Conservation (phyloP, 2,888 invertebrate species). For the Idaea aversata region DNA sequence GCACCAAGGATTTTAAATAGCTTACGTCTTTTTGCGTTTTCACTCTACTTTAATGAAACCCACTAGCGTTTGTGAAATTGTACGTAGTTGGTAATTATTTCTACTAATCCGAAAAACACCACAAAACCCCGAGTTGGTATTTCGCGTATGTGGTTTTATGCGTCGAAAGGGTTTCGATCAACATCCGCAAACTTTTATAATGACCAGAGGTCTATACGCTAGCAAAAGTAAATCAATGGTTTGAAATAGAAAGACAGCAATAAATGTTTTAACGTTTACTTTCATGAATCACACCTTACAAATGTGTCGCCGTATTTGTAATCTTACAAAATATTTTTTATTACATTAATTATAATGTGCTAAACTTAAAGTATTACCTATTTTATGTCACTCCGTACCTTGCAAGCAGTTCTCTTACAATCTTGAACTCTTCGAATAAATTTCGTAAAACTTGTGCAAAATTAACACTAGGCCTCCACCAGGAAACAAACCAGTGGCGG, state of each 20-base stretch:
- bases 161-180: too few species aligned
- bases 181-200: too few species aligned
- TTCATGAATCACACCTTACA: conserved; percentile 78
- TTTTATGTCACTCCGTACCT: conserved; percentile 70
- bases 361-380: conserved; percentile 74
- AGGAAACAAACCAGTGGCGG: conserved; percentile 27
- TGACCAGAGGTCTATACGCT: too few species aligned
- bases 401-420: conserved; percentile 65
- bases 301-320: conserved; percentile 76
- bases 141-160: too few species aligned
- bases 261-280: conserved; percentile 74
- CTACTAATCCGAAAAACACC: too few species aligned
- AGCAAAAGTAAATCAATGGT: too few species aligned
- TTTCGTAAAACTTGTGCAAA: conserved; percentile 50
- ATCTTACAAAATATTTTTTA: conserved; percentile 72
- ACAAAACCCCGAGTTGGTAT: too few species aligned
- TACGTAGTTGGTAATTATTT: too few species aligned
- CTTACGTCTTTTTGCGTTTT: too few species aligned
- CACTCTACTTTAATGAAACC: too few species aligned
- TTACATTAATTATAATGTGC: conserved; percentile 76
- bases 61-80: too few species aligned
- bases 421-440: conserved; percentile 12
- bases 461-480: conserved; percentile 55
- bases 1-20: too few species aligned
- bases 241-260: conserved; percentile 27